Percentiles rank a stretch among this genome's conserved stretches.
phyloP scores from a whole-genome alignment of 2,797 vertebrate genomes.

The Sebastes itinus region DNA sequence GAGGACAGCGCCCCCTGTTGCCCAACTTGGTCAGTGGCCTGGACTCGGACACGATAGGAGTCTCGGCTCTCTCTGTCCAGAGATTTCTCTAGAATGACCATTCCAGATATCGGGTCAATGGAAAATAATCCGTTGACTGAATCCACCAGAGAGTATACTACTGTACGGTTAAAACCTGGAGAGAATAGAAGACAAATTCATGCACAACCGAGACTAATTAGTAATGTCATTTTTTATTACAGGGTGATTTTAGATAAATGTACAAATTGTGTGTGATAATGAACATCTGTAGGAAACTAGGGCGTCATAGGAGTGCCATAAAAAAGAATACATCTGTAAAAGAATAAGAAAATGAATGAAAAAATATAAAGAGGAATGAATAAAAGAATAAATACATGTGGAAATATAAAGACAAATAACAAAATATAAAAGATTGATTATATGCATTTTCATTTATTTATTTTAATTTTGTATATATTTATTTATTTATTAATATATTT shows the following conservation, averaged over 20 bases:
- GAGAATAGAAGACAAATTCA: slow-evolving; percentile 8
- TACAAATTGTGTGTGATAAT: neutral
- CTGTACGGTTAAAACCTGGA: slow-evolving; percentile 89
- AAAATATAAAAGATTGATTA: no score
- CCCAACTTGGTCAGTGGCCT: slow-evolving; percentile 88
- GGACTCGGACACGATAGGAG: slow-evolving; percentile 86
- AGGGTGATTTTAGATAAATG: neutral
- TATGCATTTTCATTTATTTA: no score
- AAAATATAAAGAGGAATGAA: no score
- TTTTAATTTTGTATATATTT: no score
- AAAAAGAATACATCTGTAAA: no score
- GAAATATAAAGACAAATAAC: no score
- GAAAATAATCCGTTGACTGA: slow-evolving; percentile 91
- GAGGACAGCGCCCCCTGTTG: slow-evolving; percentile 89
- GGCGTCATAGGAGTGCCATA: no score
- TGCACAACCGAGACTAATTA: neutral
- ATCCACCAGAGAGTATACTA: slow-evolving; percentile 89
- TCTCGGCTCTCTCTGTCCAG: slow-evolving; percentile 92
- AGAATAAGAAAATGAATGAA: no score
- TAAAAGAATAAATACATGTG: no score
- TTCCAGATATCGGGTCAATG: slow-evolving; percentile 89
- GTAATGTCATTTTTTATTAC: neutral
- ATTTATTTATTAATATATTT: no score
- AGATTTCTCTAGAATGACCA: slow-evolving; percentile 88
- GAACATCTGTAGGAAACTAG: no score